Evolutionary conservation across 2,888 invertebrate species (phyloP).

Genomic region (Drosophila mimetica): DNA sequence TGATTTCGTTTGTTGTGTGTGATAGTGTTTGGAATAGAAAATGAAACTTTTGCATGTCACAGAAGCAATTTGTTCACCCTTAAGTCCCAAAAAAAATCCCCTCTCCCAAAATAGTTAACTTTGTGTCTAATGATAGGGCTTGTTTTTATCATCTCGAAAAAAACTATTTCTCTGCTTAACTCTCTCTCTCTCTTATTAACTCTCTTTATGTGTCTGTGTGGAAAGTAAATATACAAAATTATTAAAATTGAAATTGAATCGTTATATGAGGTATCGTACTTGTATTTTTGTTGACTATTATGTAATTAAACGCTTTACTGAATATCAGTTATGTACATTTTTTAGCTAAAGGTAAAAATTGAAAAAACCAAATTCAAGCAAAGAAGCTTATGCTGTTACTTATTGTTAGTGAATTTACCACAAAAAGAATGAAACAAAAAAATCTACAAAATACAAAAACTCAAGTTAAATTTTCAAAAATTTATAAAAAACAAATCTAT

Average conservation of each 20-base stretch:
- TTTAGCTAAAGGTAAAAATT: conserved; percentile 55
- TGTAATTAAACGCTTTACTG: conserved; percentile 76
- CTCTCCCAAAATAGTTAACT: conserved; percentile 39
- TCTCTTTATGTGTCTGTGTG: conserved; percentile 58
- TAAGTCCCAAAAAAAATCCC: conserved; percentile 15
- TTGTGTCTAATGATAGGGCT: conserved; percentile 66
- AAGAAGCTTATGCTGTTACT: conserved; percentile 67
- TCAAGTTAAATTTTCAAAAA: conserved; percentile 54
- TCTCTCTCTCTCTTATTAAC: conserved; percentile 48
- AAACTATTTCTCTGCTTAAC: conserved; percentile 51
- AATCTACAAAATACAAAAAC: conserved; percentile 36
- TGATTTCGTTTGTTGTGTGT: conserved; percentile 75
- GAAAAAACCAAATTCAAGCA: conserved; percentile 40
- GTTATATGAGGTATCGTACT: conserved; percentile 62
- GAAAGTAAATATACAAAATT: conserved; percentile 34
- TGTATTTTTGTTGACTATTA: conserved; percentile 82
- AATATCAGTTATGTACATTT: conserved; percentile 76
- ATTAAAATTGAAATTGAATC: conserved; percentile 44
- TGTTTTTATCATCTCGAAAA: conserved; percentile 51
- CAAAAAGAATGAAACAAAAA: conserved; percentile 36
- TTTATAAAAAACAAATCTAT: conserved; percentile 45
- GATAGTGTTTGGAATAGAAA: conserved; percentile 53
- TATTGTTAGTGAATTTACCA: conserved; percentile 76
- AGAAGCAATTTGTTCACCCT: conserved; percentile 52
- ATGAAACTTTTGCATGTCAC: conserved; percentile 51